Evolutionary conservation across 2,797 vertebrate species (phyloP), one percentile per base, ranked within the genome.

Genomic region (Muscicapa striata): DNA sequence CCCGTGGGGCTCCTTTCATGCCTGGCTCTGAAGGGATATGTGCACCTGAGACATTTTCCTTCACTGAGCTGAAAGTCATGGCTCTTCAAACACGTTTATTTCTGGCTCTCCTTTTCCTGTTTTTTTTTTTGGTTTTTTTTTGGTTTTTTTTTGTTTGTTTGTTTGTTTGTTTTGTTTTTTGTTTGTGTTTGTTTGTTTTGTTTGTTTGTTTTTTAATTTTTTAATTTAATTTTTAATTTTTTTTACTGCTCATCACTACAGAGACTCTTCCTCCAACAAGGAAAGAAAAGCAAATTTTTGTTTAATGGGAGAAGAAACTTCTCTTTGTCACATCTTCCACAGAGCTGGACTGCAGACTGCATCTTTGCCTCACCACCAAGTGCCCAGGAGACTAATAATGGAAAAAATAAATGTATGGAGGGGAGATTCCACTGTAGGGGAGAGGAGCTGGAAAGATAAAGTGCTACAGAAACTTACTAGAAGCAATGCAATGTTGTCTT

Each of bases 11-110:
- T 64, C 48, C 87, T 96, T 94, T 94, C 80, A 93, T 84, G 80
- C 51, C 36, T 52, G 69, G 40, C 89, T 59, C 27, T 68, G 74
- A 58, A 51, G n/a, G 34, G 29, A 22, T 5, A 13, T 20, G 38
- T 69, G 85, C 85, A 94, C 87, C 90, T 93, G 85, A 93, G 87
- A 72, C 68, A 15, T 80, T 83, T 93, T 73, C 57, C 41, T 79
- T 61, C 20, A 0, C 36, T 26, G 11, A n/a, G 64, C 66, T 89
- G 29, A 49, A 91, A 86, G 34, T 70, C 7, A 0, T 16, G 27
- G 21, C 61, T 61, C 38, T 51, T 74, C 55, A 32, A 13, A 11
- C 32, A 9, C 27, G 14, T 86, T 81, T 38, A 30, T n/a, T 59
- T 84, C 55, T 55, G 11, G 52, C 15, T 41, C 41, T 13, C 2